Percentiles rank a stretch among this genome's conserved stretches.
Conservation (phyloP, 2,113 vertebrate genomes). For the Chinchilla lanigera region DNA sequence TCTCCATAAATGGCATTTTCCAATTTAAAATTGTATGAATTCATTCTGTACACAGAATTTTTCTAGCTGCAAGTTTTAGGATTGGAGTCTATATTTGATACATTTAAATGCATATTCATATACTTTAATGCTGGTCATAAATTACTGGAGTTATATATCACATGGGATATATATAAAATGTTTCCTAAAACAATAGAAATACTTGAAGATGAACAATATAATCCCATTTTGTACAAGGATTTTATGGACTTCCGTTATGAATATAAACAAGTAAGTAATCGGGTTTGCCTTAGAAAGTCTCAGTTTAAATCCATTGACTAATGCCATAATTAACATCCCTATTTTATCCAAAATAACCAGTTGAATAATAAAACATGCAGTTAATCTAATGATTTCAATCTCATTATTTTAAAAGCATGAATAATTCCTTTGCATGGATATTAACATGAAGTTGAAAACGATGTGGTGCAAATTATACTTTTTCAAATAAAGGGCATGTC, state of each 20-base stretch:
- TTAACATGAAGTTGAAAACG: background rate
- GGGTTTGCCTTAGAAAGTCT: background rate
- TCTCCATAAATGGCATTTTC: background rate
- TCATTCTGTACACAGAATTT: background rate
- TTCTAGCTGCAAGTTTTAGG: background rate
- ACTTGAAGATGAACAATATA: background rate
- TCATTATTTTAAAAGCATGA: constrained; percentile 20
- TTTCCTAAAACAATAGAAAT: background rate
- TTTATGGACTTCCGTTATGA: background rate
- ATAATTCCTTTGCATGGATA: background rate
- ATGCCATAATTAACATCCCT: background rate
- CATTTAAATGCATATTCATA: background rate
- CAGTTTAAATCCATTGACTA: background rate
- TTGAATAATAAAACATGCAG: background rate
- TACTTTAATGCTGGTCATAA: background rate
- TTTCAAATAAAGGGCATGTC: background rate
- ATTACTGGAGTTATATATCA: background rate
- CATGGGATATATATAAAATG: background rate
- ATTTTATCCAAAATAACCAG: background rate
- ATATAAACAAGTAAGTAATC: background rate
- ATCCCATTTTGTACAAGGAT: background rate
- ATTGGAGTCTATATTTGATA: background rate
- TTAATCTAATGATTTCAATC: background rate
- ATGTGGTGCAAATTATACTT: background rate
- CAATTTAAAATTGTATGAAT: background rate